Evolutionary conservation across 2,888 invertebrate species (phyloP).

Genomic region (Pollenia griseotomentosa): DNA sequence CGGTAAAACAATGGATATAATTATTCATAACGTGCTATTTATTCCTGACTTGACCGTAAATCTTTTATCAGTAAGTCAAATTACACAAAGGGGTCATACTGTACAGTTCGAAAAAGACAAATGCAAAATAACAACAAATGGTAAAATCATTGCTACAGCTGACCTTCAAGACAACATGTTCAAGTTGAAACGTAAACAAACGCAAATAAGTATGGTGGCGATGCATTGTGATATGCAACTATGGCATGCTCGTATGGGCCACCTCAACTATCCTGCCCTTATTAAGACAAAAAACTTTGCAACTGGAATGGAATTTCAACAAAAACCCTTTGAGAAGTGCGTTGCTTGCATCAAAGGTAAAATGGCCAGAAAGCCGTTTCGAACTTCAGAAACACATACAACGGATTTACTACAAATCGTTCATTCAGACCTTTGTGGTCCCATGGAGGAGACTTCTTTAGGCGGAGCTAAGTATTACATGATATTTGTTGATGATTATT

Average conservation of each 20-base stretch:
- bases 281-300: too few relatives aligned
- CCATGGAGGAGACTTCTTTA: slow-evolving; percentile 42
- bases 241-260: slow-evolving; percentile 49
- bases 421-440: slow-evolving; percentile 49
- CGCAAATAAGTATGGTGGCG: slow-evolving; percentile 3
- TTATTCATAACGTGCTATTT: slow-evolving; percentile 4
- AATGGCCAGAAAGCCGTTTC: slow-evolving; percentile 27
- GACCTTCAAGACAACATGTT: slow-evolving; percentile 35
- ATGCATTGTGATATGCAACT: neutral
- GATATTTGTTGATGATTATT: slow-evolving; percentile 47
- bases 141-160: slow-evolving; percentile 12
- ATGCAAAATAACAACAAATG: slow-evolving; percentile 23
- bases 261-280: slow-evolving; percentile 19
- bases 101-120: slow-evolving; percentile 12
- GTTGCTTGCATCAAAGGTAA: slow-evolving; percentile 39
- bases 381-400: slow-evolving; percentile 10
- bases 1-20: neutral
- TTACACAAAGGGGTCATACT: slow-evolving; percentile 17
- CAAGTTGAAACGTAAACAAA: neutral
- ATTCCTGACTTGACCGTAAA: slow-evolving; percentile 43
- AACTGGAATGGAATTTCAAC: too few relatives aligned
- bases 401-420: slow-evolving; percentile 35
- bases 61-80: slow-evolving; percentile 54
- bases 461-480: slow-evolving; percentile 48
- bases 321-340: neutral